These are phyloP conservation scores for Euleptes europaea DNA, from an alignment of 2,113 vertebrate species.

Conservation along the genomic window DNA sequence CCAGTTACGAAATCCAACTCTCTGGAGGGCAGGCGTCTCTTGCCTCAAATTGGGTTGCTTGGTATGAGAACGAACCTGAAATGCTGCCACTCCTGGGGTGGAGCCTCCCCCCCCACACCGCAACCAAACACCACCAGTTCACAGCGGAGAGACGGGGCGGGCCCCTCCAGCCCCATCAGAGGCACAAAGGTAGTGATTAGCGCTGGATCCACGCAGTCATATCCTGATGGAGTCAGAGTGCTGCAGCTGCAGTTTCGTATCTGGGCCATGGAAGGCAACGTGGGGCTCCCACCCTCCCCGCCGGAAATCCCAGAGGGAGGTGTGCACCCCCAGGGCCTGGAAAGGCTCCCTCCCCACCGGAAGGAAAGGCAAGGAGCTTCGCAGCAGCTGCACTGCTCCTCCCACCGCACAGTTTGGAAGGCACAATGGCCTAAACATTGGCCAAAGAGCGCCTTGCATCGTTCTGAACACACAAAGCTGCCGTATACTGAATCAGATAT, in stretches of 20 bases:
- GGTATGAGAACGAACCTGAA: constrained; percentile 11
- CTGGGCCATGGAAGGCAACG: not conserved
- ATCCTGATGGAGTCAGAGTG: not conserved
- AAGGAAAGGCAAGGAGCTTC: too few species aligned
- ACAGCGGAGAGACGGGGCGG: not conserved
- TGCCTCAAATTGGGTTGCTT: not conserved
- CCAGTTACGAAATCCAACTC: not conserved
- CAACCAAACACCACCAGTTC: not conserved
- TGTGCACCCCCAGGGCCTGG: not conserved
- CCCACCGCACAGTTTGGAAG: too few species aligned
- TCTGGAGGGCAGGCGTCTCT: not conserved
- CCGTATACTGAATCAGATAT: too few species aligned
- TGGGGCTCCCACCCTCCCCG: not conserved
- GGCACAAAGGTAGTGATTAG: not conserved
- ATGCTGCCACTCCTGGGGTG: not conserved
- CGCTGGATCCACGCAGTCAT: constrained; percentile 22
- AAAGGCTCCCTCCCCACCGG: not conserved
- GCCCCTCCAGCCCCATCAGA: not conserved
- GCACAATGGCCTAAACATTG: too few species aligned
- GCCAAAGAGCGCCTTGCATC: too few species aligned
- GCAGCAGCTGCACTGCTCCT: too few species aligned
- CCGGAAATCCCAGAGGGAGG: too few species aligned
- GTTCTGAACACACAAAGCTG: too few species aligned
- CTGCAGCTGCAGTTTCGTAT: not conserved
- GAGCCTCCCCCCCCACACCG: not conserved